These are phyloP conservation scores for Anticlea derivata DNA, from an alignment of 2,888 invertebrate genomes.

Conservation along the genomic window DNA sequence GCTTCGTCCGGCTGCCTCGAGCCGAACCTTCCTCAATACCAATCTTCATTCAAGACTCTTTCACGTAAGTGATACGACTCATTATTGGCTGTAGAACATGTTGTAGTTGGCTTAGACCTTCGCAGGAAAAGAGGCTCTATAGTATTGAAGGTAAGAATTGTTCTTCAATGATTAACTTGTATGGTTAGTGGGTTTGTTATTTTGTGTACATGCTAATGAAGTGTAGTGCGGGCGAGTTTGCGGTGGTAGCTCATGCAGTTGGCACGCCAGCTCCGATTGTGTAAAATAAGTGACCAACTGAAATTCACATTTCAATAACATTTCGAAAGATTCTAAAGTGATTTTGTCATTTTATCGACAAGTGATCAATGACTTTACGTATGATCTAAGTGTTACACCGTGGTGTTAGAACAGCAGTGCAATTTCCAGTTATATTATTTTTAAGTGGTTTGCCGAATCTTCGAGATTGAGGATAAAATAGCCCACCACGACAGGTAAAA, in stretches of 20 bases:
- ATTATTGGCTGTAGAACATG: slow-evolving; percentile 34
- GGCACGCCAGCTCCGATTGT: slow-evolving; percentile 76
- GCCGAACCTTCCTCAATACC: slow-evolving; percentile 27
- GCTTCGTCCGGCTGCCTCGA: slow-evolving; percentile 48
- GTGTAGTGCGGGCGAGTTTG: slow-evolving; percentile 76
- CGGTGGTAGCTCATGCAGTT: slow-evolving; percentile 77
- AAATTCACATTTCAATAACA: slow-evolving; percentile 30
- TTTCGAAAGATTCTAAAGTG: slow-evolving; percentile 6
- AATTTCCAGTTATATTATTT: slow-evolving; percentile 14
- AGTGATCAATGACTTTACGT: slow-evolving; percentile 21
- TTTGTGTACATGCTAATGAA: slow-evolving; percentile 78
- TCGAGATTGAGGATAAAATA: slow-evolving; percentile 61
- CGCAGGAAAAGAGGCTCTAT: slow-evolving; percentile 50
- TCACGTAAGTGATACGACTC: slow-evolving; percentile 32
- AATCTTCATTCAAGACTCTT: slow-evolving; percentile 42
- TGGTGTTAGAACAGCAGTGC: slow-evolving; percentile 25
- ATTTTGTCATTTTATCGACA: slow-evolving; percentile 7
- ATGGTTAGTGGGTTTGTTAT: slow-evolving; percentile 63
- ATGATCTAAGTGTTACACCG: slow-evolving; percentile 24
- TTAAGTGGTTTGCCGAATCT: slow-evolving; percentile 38
- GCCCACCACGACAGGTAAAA: slow-evolving; percentile 57
- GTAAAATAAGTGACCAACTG: slow-evolving; percentile 57
- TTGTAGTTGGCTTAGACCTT: slow-evolving; percentile 31
- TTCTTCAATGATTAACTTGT: slow-evolving; percentile 41
- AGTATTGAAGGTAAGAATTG: slow-evolving; percentile 40